Evolutionary conservation across 2,888 invertebrate species (phyloP).

Genomic region (Ennomos quercinarius): DNA sequence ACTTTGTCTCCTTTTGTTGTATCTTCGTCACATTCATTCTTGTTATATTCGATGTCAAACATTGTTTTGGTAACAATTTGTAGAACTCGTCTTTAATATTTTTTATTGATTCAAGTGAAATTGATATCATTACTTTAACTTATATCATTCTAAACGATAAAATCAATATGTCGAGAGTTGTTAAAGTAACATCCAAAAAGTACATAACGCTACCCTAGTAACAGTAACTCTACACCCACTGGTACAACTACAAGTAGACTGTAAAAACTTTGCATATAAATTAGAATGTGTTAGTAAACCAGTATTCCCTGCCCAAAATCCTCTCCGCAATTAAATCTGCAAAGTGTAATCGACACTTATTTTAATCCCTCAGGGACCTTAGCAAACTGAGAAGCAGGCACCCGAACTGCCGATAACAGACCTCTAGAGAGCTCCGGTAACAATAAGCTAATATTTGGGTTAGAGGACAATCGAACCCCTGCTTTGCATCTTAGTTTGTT

Average conservation of each 20-base stretch:
- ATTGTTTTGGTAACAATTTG: not conserved
- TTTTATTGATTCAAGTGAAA: not conserved
- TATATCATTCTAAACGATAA: no score
- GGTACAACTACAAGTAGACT: no score
- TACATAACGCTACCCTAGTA: no score
- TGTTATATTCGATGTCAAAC: conserved; percentile 1
- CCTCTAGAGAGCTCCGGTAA: conserved; percentile 51
- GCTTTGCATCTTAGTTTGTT: conserved; percentile 46
- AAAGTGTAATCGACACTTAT: conserved; percentile 52
- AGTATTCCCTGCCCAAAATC: conserved; percentile 2
- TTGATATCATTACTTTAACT: no score
- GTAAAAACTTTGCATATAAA: no score
- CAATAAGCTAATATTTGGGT: conserved; percentile 63
- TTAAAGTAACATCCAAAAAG: no score
- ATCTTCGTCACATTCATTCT: conserved; percentile 4
- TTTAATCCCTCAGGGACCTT: conserved; percentile 48
- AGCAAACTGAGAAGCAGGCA: conserved; percentile 44
- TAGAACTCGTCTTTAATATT: not conserved
- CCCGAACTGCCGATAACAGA: conserved; percentile 53
- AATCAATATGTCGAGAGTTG: no score
- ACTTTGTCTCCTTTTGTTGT: conserved; percentile 8
- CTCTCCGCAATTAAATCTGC: conserved; percentile 45
- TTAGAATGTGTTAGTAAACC: no score
- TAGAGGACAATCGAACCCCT: conserved; percentile 53
- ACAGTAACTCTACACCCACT: no score